Conservation (phyloP, 64 coral and sea anemone species). For the Pachyseris speciosa region DNA sequence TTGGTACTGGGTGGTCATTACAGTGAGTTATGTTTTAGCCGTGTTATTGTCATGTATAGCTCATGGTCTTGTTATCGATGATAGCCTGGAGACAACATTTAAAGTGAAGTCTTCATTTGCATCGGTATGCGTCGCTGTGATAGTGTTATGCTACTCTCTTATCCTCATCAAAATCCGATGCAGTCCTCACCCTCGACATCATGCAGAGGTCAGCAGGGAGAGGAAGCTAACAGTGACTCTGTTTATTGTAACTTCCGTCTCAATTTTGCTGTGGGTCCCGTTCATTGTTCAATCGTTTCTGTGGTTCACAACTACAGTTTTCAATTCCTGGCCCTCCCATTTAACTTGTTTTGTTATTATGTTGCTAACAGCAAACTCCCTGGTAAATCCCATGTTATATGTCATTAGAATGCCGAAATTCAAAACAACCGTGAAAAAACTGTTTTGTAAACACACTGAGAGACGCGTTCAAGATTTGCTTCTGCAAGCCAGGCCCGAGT, state of each 20-base stretch:
- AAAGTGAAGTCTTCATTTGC: background rate
- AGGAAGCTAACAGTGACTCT: background rate
- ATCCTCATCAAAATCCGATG: background rate
- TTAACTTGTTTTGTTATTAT: slow-evolving; percentile 2
- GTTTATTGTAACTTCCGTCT: background rate
- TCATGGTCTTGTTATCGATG: background rate
- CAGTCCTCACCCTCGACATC: background rate
- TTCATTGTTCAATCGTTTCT: background rate
- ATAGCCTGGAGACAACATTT: background rate
- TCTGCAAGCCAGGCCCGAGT: too few species aligned
- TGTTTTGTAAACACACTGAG: background rate
- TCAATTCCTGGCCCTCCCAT: background rate
- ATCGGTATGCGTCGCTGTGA: background rate
- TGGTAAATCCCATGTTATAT: background rate
- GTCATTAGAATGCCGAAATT: background rate
- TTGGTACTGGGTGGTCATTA: background rate
- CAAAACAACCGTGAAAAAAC: background rate
- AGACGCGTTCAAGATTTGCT: too few species aligned
- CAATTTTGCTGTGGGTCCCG: background rate
- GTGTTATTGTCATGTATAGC: background rate
- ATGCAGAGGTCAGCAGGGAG: background rate
- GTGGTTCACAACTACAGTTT: background rate
- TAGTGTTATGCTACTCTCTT: background rate
- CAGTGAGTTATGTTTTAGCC: background rate
- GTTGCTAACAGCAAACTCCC: background rate